Evolutionary conservation across 1,140 invertebrate species (phyloP), one percentile per base, ranked within the genome.

Genomic region (Bombus affinis): DNA sequence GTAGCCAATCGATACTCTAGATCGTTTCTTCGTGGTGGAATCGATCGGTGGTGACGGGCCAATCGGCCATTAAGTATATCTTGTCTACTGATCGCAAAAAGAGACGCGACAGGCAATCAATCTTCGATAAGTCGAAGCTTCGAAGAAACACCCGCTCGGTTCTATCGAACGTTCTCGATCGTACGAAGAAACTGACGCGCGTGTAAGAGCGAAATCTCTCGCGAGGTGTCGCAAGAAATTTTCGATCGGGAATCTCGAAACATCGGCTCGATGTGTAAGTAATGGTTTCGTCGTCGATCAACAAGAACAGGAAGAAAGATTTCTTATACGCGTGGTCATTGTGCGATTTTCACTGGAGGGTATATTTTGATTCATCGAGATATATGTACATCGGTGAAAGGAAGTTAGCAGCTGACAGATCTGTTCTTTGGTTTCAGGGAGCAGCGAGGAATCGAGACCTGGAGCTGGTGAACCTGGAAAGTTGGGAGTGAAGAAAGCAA

Each of bases 401-500:
- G 4, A 53, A 53, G 37, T 5, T 47, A 6, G 22, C 35, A 37
- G 22, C 65, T 89, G 53, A 86, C 42, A 37, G 57, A 57, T 81
- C 77, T 70, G 42, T 77, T 91, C 83, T 88, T 62, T 91, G 73
- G 77, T 94, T 95, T 66, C 91, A 95, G 95, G 94, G 70, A 95
- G 94, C 88, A 95, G 95, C 86, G 94, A 95, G 89, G 95, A 95
- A 66, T 95, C 94, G 37, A 95, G 94, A 91, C 91, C 93, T 62
- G 93, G 93, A 73, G 88, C 92, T 80, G 92, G 93, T 22, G 95
- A 95, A 92, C 94, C 93, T 77, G 93, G 92, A 39, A 95, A 95
- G 88, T 93, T 95, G 78, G 95, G 94, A 35, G 95, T 96, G n/a
- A 97, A 97, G 93, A 97, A 97, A 93, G 96, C 96, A 88, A 96